Percentiles rank a stretch among this genome's conserved stretches.
Evolutionary conservation across 1,140 invertebrate species (phyloP).

Genomic region (Drosophila serrata): DNA sequence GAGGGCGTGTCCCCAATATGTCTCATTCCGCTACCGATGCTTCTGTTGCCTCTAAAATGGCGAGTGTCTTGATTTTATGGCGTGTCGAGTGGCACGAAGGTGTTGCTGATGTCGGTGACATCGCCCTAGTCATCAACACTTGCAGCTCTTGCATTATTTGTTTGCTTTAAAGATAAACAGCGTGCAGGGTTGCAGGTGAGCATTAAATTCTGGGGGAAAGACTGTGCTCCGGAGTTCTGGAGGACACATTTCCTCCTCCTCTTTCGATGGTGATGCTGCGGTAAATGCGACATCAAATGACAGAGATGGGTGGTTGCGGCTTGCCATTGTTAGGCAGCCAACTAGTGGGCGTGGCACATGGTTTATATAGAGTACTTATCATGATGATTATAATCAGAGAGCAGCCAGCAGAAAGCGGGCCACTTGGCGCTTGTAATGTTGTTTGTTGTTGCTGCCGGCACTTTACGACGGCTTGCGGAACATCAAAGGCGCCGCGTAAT

Average conservation of each 20-base stretch:
- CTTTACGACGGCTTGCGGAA: slow-evolving; percentile 78
- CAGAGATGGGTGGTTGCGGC: slow-evolving; percentile 17
- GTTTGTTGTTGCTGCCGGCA: slow-evolving; percentile 66
- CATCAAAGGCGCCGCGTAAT: slow-evolving; percentile 82
- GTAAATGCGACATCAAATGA: slow-evolving; percentile 53
- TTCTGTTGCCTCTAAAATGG: slow-evolving; percentile 54
- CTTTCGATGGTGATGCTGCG: slow-evolving; percentile 1
- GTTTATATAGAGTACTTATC: slow-evolving; percentile 64
- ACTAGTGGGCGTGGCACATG: slow-evolving; percentile 44
- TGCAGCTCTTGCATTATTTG: slow-evolving; percentile 78
- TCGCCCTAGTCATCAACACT: slow-evolving; percentile 50
- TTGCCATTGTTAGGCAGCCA: slow-evolving; percentile 49
- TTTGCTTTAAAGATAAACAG: slow-evolving; percentile 72
- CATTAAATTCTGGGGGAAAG: slow-evolving; percentile 29
- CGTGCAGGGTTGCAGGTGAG: slow-evolving; percentile 23
- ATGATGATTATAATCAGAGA: slow-evolving; percentile 75
- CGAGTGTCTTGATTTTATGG: slow-evolving; percentile 75
- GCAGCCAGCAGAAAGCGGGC: slow-evolving; percentile 60
- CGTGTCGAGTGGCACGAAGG: slow-evolving; percentile 29
- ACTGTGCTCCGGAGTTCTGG: background rate
- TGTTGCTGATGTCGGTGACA: slow-evolving; percentile 5
- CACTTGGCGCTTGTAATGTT: slow-evolving; percentile 77
- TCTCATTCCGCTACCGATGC: slow-evolving; percentile 24
- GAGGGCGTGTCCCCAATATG: slow-evolving; percentile 34
- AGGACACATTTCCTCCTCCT: background rate